These are phyloP conservation scores for Phalacrocorax carbo DNA, from an alignment of 2,113 vertebrate species.

Conservation along the genomic window DNA sequence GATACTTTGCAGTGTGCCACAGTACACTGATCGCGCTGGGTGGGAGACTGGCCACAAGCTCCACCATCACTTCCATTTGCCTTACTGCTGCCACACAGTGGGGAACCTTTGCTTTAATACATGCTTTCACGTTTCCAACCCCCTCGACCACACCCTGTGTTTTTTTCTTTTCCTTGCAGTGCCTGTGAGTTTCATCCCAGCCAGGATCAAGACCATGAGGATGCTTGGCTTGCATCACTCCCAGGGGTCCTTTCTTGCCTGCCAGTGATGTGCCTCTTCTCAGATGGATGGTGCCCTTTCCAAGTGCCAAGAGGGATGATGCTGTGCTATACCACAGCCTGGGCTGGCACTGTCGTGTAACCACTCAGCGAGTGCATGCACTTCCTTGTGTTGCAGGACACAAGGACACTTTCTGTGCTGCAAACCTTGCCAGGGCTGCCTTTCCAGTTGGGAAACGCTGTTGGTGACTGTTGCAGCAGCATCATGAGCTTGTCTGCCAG, in stretches of 20 bases:
- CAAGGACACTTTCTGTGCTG: background rate
- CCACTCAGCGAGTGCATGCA: accelerated
- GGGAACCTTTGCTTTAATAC: background rate
- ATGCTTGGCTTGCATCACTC: background rate
- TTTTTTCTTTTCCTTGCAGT: background rate
- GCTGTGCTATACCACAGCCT: background rate
- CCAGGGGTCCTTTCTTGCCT: background rate
- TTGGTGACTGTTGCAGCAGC: background rate
- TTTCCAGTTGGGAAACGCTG: background rate
- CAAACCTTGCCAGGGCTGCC: background rate
- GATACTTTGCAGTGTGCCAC: accelerated
- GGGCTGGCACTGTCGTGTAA: accelerated
- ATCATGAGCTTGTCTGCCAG: background rate
- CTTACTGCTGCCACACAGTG: background rate
- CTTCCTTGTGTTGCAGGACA: background rate
- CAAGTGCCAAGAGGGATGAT: background rate
- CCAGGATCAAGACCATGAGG: background rate
- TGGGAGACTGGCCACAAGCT: background rate
- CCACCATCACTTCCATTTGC: background rate
- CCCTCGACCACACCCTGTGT: background rate
- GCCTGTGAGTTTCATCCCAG: background rate
- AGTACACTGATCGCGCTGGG: background rate
- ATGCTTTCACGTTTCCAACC: background rate
- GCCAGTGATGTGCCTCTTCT: background rate
- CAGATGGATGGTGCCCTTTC: background rate